These are phyloP conservation scores for Lithobates pipiens DNA, from an alignment of 2,797 vertebrate genomes.

Conservation along the genomic window DNA sequence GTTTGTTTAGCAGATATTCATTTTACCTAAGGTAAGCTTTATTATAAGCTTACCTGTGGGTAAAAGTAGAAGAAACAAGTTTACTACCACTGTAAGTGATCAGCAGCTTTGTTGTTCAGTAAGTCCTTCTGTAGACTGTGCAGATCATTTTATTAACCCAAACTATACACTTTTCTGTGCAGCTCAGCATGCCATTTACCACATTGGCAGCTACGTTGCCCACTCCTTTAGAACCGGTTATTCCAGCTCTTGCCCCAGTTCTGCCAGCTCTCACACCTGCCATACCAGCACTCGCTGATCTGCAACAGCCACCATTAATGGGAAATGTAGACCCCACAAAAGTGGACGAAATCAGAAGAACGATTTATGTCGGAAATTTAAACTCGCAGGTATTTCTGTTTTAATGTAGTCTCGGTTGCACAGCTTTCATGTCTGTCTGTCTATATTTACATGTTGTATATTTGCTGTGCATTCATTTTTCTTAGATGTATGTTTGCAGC, in stretches of 20 bases:
- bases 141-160: background rate
- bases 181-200: conserved; percentile 89
- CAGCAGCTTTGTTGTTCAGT: no score
- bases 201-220: conserved; percentile 77
- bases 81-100: no score
- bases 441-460: no score
- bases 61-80: no score
- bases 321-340: conserved; percentile 98
- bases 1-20: no score
- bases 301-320: conserved; percentile 89
- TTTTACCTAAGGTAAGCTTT: no score
- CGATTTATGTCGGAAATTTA: conserved; percentile 96
- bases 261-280: conserved; percentile 62
- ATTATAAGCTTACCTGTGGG: no score
- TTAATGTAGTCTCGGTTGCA: background rate
- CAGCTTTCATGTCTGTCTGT: no score
- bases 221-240: conserved; percentile 74
- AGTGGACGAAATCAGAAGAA: conserved; percentile 96
- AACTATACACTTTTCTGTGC: conserved; percentile 40
- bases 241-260: conserved; percentile 75
- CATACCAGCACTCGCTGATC: conserved; percentile 77
- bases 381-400: conserved; percentile 90
- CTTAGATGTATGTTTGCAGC: no score
- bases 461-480: no score
- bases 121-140: no score